Conservation (phyloP, 2,888 invertebrate genomes). For the Trichogramma dendrolimi region DNA sequence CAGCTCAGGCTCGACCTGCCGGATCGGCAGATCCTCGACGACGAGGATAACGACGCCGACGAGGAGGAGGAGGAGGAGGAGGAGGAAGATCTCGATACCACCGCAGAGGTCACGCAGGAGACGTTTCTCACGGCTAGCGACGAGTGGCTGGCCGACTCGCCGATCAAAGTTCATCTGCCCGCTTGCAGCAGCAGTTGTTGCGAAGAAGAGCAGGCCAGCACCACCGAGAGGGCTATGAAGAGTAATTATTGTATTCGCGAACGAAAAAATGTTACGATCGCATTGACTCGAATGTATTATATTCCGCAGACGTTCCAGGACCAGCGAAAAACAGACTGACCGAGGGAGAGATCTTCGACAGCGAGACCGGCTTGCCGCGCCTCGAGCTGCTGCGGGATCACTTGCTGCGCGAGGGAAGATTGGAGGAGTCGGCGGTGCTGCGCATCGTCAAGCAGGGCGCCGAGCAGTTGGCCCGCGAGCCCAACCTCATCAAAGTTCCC, state of each 20-base stretch:
- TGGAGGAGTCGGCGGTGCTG: conserved; percentile 11
- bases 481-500: conserved; percentile 8
- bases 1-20: background rate
- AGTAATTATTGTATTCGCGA: too few species aligned
- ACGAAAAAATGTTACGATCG: too few species aligned
- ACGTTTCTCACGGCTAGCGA: background rate
- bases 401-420: conserved; percentile 12
- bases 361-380: background rate
- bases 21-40: background rate
- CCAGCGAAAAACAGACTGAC: conserved; percentile 8
- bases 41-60: background rate
- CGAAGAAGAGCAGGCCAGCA: too few species aligned
- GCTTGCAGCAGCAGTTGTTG: too few species aligned
- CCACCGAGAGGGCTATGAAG: too few species aligned
- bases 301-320: conserved; percentile 12
- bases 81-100: too few species aligned
- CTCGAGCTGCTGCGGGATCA: conserved; percentile 12
- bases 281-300: too few species aligned
- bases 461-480: conserved; percentile 7
- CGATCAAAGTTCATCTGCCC: too few species aligned
- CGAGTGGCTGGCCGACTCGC: too few species aligned
- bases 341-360: conserved; percentile 10
- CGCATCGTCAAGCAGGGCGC: conserved; percentile 11
- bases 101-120: too few species aligned
- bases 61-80: background rate